These are phyloP conservation scores for Stylophora pistillata DNA, from an alignment of 64 coral and sea anemone species.

Conservation along the genomic window DNA sequence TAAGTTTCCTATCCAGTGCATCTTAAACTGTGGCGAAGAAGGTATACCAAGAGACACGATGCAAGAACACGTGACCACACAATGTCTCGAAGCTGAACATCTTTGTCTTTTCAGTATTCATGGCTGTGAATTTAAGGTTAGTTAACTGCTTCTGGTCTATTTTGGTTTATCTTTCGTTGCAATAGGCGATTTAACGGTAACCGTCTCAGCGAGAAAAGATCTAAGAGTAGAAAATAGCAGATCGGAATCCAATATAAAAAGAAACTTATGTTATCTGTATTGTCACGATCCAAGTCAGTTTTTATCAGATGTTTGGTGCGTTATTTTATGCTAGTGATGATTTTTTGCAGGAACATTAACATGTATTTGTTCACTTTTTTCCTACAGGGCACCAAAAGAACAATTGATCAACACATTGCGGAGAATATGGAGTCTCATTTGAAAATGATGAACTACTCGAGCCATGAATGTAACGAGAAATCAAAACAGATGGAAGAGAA, in stretches of 20 bases:
- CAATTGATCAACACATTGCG: not conserved
- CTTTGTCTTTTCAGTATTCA: not conserved
- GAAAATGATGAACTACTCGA: constrained; percentile 1
- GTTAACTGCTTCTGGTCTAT: not conserved
- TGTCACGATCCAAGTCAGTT: too few species aligned
- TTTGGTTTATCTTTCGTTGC: not conserved
- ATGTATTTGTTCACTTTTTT: not conserved
- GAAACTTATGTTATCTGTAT: too few species aligned
- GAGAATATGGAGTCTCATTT: not conserved
- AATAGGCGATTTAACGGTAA: too few species aligned
- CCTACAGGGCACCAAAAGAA: not conserved
- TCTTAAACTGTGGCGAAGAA: not conserved
- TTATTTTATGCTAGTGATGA: too few species aligned
- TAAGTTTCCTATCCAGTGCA: not conserved
- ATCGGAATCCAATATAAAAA: too few species aligned
- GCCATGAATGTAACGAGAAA: not conserved
- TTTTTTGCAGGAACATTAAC: not conserved
- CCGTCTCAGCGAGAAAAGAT: too few species aligned
- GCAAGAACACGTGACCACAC: not conserved
- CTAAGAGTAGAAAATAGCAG: too few species aligned
- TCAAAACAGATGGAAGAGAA: constrained; percentile 6
- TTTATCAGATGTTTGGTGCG: too few species aligned
- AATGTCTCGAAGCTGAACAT: not conserved
- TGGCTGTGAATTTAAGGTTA: not conserved
- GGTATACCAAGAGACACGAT: not conserved